Conservation (phyloP, 2,888 invertebrate genomes). For the Agrochola macilenta region DNA sequence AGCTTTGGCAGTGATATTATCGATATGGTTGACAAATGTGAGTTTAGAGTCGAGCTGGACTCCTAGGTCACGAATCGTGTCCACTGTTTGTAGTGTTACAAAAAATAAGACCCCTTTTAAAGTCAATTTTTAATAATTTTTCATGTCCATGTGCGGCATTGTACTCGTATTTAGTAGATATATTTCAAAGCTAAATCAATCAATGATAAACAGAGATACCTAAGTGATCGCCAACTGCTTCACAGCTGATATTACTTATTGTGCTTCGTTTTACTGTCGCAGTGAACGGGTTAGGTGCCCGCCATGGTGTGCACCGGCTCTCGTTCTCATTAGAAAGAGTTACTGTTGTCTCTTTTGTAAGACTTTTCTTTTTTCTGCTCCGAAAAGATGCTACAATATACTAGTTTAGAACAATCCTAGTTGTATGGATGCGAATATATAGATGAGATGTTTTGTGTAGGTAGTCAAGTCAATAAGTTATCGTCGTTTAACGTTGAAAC, state of each 20-base stretch:
- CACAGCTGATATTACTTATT: conserved; percentile 24
- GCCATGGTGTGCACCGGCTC: conserved; percentile 5
- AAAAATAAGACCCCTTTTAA: too few relatives aligned
- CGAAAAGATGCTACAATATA: background rate
- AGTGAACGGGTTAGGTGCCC: conserved; percentile 15
- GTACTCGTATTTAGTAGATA: background rate
- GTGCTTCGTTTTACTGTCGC: conserved; percentile 11
- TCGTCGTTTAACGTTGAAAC: too few relatives aligned
- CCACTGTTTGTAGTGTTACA: too few relatives aligned
- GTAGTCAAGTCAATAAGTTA: too few relatives aligned
- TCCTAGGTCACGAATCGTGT: too few relatives aligned
- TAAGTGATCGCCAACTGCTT: background rate
- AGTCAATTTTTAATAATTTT: too few relatives aligned
- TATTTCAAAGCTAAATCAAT: too few relatives aligned
- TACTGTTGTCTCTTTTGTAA: conserved; percentile 15
- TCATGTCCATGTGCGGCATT: too few relatives aligned
- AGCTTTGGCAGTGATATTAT: too few relatives aligned
- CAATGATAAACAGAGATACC: background rate
- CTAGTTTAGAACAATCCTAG: background rate
- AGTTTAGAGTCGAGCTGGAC: too few relatives aligned
- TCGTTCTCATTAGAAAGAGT: conserved; percentile 31
- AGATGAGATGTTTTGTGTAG: background rate
- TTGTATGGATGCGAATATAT: too few relatives aligned
- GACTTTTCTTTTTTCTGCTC: background rate
- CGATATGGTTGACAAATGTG: too few relatives aligned